A percentile compares a stretch with the other conserved stretches of the same genome.
These are phyloP conservation scores for Sisor rabdophorus DNA, from an alignment of 2,113 vertebrate genomes.

Conservation along the genomic window DNA sequence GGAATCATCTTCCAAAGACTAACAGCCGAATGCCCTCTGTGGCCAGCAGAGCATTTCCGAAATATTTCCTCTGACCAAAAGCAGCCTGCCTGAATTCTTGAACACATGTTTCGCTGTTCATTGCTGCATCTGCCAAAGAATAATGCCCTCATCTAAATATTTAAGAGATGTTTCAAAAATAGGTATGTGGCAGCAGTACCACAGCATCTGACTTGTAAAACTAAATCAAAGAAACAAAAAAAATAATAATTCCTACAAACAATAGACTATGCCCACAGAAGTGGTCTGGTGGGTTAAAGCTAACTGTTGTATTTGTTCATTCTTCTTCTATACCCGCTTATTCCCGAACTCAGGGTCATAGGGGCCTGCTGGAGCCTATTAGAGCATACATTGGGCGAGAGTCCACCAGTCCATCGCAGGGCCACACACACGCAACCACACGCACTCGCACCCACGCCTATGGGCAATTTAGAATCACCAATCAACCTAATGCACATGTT, in stretches of 20 bases:
- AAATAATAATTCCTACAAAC: neutral
- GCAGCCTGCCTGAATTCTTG: conserved; percentile 49
- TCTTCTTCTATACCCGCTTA: too few relatives aligned
- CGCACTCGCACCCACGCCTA: too few relatives aligned
- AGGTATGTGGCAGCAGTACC: conserved; percentile 1
- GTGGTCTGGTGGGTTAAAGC: neutral
- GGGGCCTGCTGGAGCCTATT: too few relatives aligned
- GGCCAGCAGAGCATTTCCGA: conserved; percentile 56
- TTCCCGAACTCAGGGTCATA: too few relatives aligned
- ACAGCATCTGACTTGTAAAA: conserved; percentile 33
- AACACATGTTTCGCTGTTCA: conserved; percentile 44
- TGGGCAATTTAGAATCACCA: too few relatives aligned
- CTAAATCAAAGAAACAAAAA: conserved; percentile 2
- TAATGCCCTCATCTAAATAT: conserved; percentile 38
- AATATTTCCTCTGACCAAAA: conserved; percentile 60
- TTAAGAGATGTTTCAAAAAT: conserved; percentile 37
- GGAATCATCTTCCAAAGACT: conserved; percentile 52
- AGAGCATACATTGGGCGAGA: too few relatives aligned
- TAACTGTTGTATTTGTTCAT: too few relatives aligned
- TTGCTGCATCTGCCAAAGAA: conserved; percentile 33
- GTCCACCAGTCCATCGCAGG: too few relatives aligned
- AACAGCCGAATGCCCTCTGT: conserved; percentile 61
- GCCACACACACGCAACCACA: too few relatives aligned
- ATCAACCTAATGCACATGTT: too few relatives aligned
- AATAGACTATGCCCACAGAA: neutral